These are phyloP conservation scores for Thaumetopoea pityocampa DNA, from an alignment of 1,140 invertebrate genomes.

Conservation along the genomic window DNA sequence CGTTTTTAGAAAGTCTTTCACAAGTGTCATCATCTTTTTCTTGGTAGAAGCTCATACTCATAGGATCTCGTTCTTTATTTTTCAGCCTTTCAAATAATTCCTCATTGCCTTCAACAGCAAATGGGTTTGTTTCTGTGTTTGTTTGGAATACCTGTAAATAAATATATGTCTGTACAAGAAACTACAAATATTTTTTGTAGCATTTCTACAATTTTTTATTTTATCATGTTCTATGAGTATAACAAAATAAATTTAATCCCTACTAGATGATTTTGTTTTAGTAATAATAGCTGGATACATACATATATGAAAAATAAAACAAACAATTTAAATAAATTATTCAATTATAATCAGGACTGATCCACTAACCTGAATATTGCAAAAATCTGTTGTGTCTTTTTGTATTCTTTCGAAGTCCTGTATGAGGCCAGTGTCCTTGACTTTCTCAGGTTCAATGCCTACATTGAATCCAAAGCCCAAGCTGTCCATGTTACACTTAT, in stretches of 20 bases:
- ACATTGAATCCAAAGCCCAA: slow-evolving; percentile 66
- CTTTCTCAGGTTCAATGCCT: slow-evolving; percentile 56
- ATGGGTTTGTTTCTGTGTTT: slow-evolving; percentile 61
- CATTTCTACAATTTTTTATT: background rate
- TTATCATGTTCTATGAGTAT: too few relatives aligned
- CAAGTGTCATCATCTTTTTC: slow-evolving; percentile 78
- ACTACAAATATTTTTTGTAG: background rate
- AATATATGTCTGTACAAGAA: background rate
- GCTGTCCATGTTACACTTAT: slow-evolving; percentile 60
- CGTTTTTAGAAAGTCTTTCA: slow-evolving; percentile 53
- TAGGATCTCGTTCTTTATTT: slow-evolving; percentile 78
- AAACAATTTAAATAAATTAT: too few relatives aligned
- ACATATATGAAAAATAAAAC: too few relatives aligned
- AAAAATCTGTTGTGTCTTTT: slow-evolving; percentile 74
- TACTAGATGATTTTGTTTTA: too few relatives aligned
- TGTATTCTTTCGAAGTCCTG: slow-evolving; percentile 73
- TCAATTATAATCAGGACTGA: too few relatives aligned
- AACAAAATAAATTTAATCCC: too few relatives aligned
- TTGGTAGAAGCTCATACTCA: slow-evolving; percentile 83
- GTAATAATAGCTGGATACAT: too few relatives aligned
- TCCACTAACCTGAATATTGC: slow-evolving; percentile 70
- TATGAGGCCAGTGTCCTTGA: slow-evolving; percentile 50
- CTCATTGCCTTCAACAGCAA: slow-evolving; percentile 61
- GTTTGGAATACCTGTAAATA: slow-evolving; percentile 61
- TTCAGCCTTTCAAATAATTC: slow-evolving; percentile 70